phyloP scores from a whole-genome alignment of 2,797 vertebrate genomes.

The Valencia hispanica region DNA sequence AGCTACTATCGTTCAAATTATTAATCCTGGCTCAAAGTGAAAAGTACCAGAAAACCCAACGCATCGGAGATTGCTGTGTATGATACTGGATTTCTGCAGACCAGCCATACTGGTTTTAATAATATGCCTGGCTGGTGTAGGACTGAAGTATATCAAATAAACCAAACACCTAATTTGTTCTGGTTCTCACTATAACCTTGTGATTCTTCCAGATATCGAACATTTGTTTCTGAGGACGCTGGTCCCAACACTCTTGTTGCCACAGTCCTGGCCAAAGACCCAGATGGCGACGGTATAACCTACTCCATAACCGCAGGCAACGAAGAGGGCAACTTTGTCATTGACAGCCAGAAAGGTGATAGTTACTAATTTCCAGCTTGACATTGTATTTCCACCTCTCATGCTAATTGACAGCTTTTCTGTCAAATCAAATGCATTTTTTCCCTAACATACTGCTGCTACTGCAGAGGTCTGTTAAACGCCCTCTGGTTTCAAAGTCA shows the following conservation, averaged over 20 bases:
- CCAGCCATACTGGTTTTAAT: not conserved
- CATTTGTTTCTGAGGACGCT: conserved; percentile 92
- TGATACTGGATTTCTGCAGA: not conserved
- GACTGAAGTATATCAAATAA: not conserved
- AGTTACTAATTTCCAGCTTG: conserved; percentile 46
- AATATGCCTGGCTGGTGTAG: no score
- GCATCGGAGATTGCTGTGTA: not conserved
- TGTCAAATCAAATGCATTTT: conserved; percentile 57
- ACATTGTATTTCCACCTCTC: conserved; percentile 42
- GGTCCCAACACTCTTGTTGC: conserved; percentile 90
- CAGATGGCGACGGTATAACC: conserved; percentile 88
- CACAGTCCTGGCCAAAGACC: conserved; percentile 89
- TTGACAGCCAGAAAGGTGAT: conserved; percentile 91
- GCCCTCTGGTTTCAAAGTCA: conserved; percentile 60
- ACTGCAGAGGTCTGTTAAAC: conserved; percentile 13
- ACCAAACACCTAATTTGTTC: not conserved
- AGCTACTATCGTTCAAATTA: not conserved
- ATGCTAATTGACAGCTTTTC: conserved; percentile 60
- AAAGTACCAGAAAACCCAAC: not conserved
- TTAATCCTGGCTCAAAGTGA: not conserved
- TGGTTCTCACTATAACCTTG: conserved; percentile 1
- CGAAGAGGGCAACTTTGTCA: conserved; percentile 89
- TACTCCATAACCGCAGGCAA: conserved; percentile 89
- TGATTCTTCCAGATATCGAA: conserved; percentile 83
- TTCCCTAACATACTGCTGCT: conserved; percentile 42